phyloP scores from a whole-genome alignment of 2,113 vertebrate genomes.

The Cyphomyrus plagiostoma region DNA sequence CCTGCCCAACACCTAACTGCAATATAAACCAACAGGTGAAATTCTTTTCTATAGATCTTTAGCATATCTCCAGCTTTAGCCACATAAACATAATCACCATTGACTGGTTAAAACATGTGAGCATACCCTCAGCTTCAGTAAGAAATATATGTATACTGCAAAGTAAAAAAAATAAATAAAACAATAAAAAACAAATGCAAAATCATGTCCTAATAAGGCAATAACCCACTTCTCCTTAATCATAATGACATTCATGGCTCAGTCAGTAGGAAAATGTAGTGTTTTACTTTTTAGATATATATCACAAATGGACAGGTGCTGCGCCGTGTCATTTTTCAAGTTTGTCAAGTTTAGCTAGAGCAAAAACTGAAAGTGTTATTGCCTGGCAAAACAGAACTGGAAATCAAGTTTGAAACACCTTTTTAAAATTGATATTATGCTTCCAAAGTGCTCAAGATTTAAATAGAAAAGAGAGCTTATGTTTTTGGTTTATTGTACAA shows the following conservation, averaged over 20 bases:
- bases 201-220: background rate
- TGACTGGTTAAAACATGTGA: background rate
- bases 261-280: background rate
- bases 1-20: background rate
- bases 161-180: background rate
- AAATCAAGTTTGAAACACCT: background rate
- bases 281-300: background rate
- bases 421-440: background rate
- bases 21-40: background rate
- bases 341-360: background rate
- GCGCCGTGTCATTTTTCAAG: background rate
- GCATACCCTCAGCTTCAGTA: background rate
- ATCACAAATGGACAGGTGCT: background rate
- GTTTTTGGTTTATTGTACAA: background rate
- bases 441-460: background rate
- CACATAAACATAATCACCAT: background rate
- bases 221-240: background rate
- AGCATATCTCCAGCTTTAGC: background rate
- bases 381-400: background rate
- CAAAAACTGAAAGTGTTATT: background rate
- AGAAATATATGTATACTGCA: background rate
- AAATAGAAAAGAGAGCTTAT: background rate
- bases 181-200: background rate
- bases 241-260: background rate
- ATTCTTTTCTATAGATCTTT: background rate